Evolutionary conservation across 2,113 vertebrate species (phyloP).

Genomic region (Takifugu flavidus): DNA sequence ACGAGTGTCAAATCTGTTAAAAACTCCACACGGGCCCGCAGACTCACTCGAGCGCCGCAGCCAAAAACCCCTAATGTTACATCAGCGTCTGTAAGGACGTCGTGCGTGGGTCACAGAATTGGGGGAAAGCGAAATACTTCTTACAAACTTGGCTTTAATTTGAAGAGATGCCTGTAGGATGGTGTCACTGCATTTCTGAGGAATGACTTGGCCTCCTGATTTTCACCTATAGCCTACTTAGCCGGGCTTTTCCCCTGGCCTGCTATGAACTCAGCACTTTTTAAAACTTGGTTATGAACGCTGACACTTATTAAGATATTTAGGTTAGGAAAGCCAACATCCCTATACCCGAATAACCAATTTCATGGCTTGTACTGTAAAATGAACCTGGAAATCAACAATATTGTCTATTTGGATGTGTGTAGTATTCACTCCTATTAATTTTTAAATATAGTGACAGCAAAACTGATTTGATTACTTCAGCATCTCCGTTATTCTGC

Average conservation of each 20-base stretch:
- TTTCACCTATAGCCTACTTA: slow-evolving; percentile 52
- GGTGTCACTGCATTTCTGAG: slow-evolving; percentile 39
- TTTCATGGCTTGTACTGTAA: too few species aligned
- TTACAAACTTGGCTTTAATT: background rate
- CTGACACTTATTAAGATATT: slow-evolving; percentile 9
- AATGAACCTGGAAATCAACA: too few species aligned
- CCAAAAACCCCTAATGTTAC: background rate
- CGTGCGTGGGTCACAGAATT: too few species aligned
- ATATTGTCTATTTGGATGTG: too few species aligned
- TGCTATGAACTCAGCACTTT: slow-evolving; percentile 54
- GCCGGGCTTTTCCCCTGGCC: slow-evolving; percentile 44
- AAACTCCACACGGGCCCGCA: too few species aligned
- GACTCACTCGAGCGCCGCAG: background rate
- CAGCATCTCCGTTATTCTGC: background rate
- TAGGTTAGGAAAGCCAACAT: too few species aligned
- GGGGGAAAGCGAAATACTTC: too few species aligned
- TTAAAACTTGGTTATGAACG: slow-evolving; percentile 9
- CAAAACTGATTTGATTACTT: too few species aligned
- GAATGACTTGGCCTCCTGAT: slow-evolving; percentile 35
- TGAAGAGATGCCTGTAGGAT: slow-evolving; percentile 14
- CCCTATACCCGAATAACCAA: too few species aligned
- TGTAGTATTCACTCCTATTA: too few species aligned
- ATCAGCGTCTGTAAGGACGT: too few species aligned
- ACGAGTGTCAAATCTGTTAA: too few species aligned
- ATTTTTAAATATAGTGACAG: background rate